phyloP scores from a whole-genome alignment of 2,888 invertebrate genomes.

The Pyrochroa serraticornis region DNA sequence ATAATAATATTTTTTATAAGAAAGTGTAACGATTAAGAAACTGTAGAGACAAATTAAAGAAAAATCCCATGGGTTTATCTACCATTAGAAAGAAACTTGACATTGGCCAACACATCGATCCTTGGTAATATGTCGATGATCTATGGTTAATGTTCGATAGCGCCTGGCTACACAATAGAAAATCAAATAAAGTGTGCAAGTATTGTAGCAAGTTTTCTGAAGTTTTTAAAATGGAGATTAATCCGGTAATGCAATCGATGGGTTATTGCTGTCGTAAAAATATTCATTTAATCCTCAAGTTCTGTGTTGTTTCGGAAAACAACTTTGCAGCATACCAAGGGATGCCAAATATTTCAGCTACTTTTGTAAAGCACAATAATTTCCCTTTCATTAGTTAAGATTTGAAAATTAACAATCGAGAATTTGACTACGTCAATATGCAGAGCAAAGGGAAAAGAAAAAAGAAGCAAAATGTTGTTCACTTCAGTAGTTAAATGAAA shows the following conservation, averaged over 20 bases:
- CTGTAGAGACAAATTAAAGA: no score
- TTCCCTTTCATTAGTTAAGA: no score
- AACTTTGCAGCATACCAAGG: slow-evolving; percentile 95
- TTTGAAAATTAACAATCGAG: no score
- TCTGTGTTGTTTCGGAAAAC: slow-evolving; percentile 97
- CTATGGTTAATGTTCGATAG: slow-evolving; percentile 99
- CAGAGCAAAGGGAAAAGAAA: no score
- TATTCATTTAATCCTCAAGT: slow-evolving; percentile 99
- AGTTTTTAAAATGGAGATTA: slow-evolving; percentile 96
- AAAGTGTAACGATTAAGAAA: no score
- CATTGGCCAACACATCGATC: slow-evolving; percentile 92
- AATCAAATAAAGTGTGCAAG: slow-evolving; percentile 96
- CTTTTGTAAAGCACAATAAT: no score
- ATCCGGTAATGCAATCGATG: slow-evolving; percentile 97
- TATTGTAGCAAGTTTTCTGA: slow-evolving; percentile 99
- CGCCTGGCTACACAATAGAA: slow-evolving; percentile 99
- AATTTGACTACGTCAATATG: no score
- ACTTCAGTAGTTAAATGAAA: no score
- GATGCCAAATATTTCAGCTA: slow-evolving; percentile 99
- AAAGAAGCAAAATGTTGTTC: no score
- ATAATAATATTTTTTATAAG: no score
- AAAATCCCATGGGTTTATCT: slow-evolving; percentile 95
- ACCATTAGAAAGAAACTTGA: slow-evolving; percentile 93
- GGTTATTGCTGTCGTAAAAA: slow-evolving; percentile 99
- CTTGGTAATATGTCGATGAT: slow-evolving; percentile 99